Evolutionary conservation across 2,888 invertebrate genomes (phyloP), one percentile per base, ranked within the genome.

Genomic region (Cordilura impudica): DNA sequence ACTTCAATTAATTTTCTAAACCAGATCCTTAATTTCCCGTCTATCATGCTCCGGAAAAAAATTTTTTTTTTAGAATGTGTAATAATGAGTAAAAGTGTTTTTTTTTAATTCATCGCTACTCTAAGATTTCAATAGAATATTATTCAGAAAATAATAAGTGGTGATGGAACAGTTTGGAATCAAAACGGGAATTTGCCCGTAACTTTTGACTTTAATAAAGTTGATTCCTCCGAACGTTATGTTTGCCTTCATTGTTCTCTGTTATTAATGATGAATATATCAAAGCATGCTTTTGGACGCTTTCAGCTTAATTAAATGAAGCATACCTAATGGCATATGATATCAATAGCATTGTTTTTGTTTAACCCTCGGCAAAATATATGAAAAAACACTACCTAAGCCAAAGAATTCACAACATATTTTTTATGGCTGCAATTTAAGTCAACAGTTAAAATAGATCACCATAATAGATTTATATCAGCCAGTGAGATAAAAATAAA

Each of bases 391-490:
- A n/a, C n/a, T n/a, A 39, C 35, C 35, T 39, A n/a, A n/a, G 76
- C 78, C 82, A 82, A 58, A 23, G 29, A 69, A 70, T 66, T 56
- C 16, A 58, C 70, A 51, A 82, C 82, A 83, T 82, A 83, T 84
- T 85, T 84, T 84, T 83, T 83, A 85, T 83, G 82, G 76, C 78
- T 66, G 76, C 80, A 75, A 66, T 18, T 70, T 49, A 72, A 82
- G 79, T 78, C 77, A 78, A 80, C 75, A 65, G 75, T 61, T 53
- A 63, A 47, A 47, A 43, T 29, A 45, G 82, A 82, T 85, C 84
- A 86, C 86, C 85, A 84, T 86, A 85, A 85, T 85, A 86, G 86
- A 86, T 86, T 86, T 85, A 85, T 85, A 72, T 56, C 77, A 61
- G 60, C 61, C 61, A 58, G 61, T 39, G 19, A 61, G 51, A 60